Percentiles rank a stretch among this genome's conserved stretches.
These are phyloP conservation scores for cat (Felis catus) DNA, from an alignment of 2,113 vertebrate genomes.

Conservation along the genomic window DNA sequence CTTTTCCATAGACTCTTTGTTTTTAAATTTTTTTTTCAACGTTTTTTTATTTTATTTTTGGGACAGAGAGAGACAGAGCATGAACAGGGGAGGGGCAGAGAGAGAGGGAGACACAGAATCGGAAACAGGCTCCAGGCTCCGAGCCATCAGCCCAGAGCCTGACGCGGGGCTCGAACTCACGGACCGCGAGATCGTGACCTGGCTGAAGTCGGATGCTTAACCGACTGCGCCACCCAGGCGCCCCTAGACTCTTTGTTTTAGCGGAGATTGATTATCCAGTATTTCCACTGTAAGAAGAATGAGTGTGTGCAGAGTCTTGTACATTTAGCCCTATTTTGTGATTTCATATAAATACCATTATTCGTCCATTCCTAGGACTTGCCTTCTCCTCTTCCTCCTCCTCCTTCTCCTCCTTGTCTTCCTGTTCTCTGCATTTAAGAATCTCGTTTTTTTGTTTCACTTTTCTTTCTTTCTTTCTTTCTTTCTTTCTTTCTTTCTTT, in stretches of 20 bases:
- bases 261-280: neutral
- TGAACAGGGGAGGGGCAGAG: too few species aligned
- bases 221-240: too few species aligned
- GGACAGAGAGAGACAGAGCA: too few species aligned
- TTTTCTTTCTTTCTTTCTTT: neutral
- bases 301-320: neutral
- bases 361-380: conserved; percentile 3
- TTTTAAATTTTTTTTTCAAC: neutral
- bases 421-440: neutral
- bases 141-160: too few species aligned
- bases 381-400: neutral
- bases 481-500: neutral
- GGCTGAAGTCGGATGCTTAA: too few species aligned
- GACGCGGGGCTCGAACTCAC: too few species aligned
- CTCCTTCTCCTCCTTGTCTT: neutral
- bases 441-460: neutral
- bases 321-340: conserved; percentile 1
- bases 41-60: too few species aligned
- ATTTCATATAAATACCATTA: conserved; percentile 40
- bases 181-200: too few species aligned
- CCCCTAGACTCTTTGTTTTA: neutral
- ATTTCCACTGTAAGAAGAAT: conserved; percentile 21
- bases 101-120: too few species aligned
- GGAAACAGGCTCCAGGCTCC: too few species aligned
- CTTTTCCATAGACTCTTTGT: neutral